Evolutionary conservation across 1,140 invertebrate genomes (phyloP).

Genomic region (Eumaeus atala): DNA sequence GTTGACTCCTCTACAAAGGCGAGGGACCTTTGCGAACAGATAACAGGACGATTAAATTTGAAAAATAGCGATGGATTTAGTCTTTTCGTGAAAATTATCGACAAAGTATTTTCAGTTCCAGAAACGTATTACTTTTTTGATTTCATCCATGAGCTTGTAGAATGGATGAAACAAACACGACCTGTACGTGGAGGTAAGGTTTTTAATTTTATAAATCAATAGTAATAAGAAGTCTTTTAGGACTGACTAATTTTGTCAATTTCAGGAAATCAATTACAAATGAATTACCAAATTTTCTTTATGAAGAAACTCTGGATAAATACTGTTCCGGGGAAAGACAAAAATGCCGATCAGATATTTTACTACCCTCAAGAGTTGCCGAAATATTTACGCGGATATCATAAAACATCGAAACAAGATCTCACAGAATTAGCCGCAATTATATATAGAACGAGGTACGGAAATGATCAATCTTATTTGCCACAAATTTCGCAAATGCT

Average conservation of each 20-base stretch:
- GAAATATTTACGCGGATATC: conserved; percentile 92
- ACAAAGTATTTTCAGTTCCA: conserved; percentile 95
- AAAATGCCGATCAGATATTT: conserved; percentile 94
- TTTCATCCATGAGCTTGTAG: conserved; percentile 90
- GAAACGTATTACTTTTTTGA: conserved; percentile 96
- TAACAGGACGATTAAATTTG: conserved; percentile 83
- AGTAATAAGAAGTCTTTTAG: neutral
- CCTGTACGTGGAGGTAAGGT: conserved; percentile 82
- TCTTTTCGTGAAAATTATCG: conserved; percentile 93
- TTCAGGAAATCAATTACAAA: conserved; percentile 77
- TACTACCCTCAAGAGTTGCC: conserved; percentile 96
- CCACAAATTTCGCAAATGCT: conserved; percentile 79
- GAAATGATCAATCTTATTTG: conserved; percentile 79
- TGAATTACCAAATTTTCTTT: conserved; percentile 95
- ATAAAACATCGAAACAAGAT: conserved; percentile 87
- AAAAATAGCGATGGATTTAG: conserved; percentile 90
- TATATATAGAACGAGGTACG: conserved; percentile 86
- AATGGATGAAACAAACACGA: conserved; percentile 89
- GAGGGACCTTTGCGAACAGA: conserved; percentile 88
- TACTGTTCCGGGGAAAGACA: conserved; percentile 89
- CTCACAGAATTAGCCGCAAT: conserved; percentile 86
- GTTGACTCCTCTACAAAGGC: conserved; percentile 89
- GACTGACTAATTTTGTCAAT: conserved; percentile 16
- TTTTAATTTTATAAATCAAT: conserved; percentile 16
- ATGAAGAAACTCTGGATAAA: conserved; percentile 98